Evolutionary conservation across 2,797 vertebrate genomes (phyloP).

Genomic region (Macrochelys suwanniensis): DNA sequence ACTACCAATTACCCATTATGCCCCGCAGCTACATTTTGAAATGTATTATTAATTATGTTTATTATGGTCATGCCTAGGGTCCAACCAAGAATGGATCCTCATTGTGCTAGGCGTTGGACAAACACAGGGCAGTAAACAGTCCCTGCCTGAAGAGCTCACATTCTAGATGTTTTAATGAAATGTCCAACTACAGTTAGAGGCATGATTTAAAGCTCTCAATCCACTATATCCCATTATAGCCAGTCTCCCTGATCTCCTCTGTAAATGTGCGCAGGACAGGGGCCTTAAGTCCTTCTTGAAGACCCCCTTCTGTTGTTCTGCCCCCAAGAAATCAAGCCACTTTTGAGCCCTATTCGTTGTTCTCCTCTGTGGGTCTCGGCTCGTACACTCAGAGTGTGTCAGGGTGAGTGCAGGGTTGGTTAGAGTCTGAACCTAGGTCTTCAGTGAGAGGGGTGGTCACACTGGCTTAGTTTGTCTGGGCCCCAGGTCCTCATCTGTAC

Average conservation of each 20-base stretch:
- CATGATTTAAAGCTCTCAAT: background rate
- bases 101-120: background rate
- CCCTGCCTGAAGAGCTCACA: background rate
- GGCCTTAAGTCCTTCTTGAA: background rate
- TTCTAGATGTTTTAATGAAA: background rate
- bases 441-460: too few species aligned
- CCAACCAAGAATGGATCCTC: background rate
- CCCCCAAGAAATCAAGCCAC: background rate
- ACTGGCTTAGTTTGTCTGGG: background rate
- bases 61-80: background rate
- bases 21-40: background rate
- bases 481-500: background rate
- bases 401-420: background rate
- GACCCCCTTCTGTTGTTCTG: background rate
- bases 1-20: background rate
- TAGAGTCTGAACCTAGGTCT: background rate
- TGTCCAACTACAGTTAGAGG: fast-evolving
- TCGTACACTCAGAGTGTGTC: background rate
- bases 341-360: background rate
- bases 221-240: fast-evolving
- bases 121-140: background rate
- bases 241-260: background rate
- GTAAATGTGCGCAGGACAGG: background rate
- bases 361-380: background rate
- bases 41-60: background rate